Base-by-base conservation (phyloP, 2,113 vertebrate species). In the Tringa solitaria region DNA sequence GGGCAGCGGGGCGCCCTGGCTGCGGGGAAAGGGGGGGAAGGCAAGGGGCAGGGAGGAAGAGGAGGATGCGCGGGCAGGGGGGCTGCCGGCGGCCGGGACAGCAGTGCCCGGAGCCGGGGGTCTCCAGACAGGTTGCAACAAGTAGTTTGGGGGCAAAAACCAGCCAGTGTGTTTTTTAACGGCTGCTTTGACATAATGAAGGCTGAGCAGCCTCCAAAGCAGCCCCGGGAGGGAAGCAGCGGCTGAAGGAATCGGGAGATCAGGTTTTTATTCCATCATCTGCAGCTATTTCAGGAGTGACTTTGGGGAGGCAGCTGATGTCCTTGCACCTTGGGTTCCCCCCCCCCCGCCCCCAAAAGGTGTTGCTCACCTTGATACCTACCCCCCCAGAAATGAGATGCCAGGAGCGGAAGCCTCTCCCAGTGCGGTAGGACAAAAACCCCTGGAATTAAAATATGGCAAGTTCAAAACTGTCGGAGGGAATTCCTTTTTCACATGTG, bases 391-490 rank as follows among this genome's bases (percentile, higher is more conserved):
- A 86, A 92, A 59, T 12, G 73, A 82, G 80, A 26, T 4, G 7
- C 28, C 75, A 13, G 61, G 37, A 53, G 27, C 11, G 22, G 87
- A 76, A 93, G 45, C 28, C 80, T 93, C 32, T 92, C 45, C 50
- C 68, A 70, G 17, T 15, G 14, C 4, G 1, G 79, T 65, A 83
- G 67, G 61, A 50, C 24, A 79, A 81, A 93, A 93, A 64, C 1
- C 32, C 41, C 41, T 63, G 32, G 79, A 89, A 96, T 95, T 96
- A 93, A 84, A 96, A 72, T 28, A 53, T 8, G 69, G 69, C 89
- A 95, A 95, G 95, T 95, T 95, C 61, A 69, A 95, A 96, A 93
- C 54, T 94, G 93, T 95, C 53, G 41, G 74, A 96, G 59, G 78
- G 84, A 91, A 94, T 95, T 91, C 91, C 70, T 87, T 87, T 95